Evolutionary conservation across 2,113 vertebrate species (phyloP).

Genomic region (Candoia aspera): DNA sequence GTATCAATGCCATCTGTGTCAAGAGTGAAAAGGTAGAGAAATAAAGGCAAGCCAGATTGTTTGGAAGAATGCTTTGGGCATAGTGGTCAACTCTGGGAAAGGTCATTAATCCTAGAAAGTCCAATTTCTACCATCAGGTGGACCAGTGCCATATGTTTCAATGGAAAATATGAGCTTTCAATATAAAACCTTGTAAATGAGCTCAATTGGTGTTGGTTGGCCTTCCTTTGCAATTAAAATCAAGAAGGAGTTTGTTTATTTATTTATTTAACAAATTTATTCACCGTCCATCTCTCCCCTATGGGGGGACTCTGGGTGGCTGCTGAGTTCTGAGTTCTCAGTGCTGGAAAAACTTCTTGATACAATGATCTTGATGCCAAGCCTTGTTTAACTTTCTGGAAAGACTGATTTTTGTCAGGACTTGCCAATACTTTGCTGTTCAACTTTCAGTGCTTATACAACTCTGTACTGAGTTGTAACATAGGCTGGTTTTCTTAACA

Average conservation of each 20-base stretch:
- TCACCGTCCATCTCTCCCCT: no score
- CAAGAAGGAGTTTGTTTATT: not conserved
- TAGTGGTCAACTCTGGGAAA: no score
- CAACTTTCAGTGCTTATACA: not conserved
- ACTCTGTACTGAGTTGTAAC: not conserved
- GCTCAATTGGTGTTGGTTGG: not conserved
- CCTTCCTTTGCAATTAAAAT: not conserved
- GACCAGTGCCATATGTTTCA: not conserved
- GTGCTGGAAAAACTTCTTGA: not conserved
- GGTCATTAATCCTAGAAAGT: no score
- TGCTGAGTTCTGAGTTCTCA: no score
- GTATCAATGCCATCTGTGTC: not conserved
- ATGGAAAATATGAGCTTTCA: not conserved
- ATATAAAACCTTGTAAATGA: not conserved
- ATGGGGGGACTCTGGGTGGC: no score
- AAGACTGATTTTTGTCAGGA: not conserved
- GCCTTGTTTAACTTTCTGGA: not conserved
- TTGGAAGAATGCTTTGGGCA: not conserved
- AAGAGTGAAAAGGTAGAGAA: not conserved
- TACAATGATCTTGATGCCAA: not conserved
- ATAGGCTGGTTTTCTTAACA: not conserved
- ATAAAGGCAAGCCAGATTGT: not conserved
- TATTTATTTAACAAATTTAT: no score
- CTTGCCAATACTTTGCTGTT: not conserved
- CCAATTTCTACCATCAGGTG: not conserved